Conservation (phyloP, 2,797 vertebrate species). For the Enteromius anoplus region DNA sequence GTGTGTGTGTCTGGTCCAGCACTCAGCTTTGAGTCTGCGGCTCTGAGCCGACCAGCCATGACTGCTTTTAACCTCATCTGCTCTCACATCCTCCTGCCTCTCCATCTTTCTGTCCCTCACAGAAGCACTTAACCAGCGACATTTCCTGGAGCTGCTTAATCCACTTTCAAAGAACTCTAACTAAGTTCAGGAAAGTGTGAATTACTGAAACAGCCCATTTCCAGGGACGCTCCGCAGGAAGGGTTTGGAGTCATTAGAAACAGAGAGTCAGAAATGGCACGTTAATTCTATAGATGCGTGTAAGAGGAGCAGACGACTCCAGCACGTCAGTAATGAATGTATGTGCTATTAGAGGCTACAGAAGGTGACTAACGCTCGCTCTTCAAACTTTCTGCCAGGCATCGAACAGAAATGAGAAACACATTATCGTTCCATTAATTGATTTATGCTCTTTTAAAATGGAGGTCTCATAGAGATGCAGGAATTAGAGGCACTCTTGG, state of each 20-base stretch:
- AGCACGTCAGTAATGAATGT: conserved; percentile 52
- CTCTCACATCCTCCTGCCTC: conserved; percentile 13
- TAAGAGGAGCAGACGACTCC: conserved; percentile 49
- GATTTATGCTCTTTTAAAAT: conserved; percentile 76
- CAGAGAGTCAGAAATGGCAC: conserved; percentile 47
- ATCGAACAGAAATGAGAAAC: conserved; percentile 73
- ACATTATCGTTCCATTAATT: conserved; percentile 78
- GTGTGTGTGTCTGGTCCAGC: conserved; percentile 17
- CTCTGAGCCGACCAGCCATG: conserved; percentile 47
- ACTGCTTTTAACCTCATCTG: conserved; percentile 58
- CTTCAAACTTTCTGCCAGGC: conserved; percentile 63
- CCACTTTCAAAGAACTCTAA: conserved; percentile 57
- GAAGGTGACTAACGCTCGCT: conserved; percentile 47
- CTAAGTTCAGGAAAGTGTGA: conserved; percentile 58
- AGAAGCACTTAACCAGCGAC: conserved; percentile 60
- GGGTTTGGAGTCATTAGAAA: conserved; percentile 55
- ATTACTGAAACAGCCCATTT: conserved; percentile 56
- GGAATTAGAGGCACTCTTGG: conserved; percentile 72
- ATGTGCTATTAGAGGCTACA: conserved; percentile 51
- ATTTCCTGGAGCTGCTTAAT: conserved; percentile 60
- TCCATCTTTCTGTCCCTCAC: conserved; percentile 48
- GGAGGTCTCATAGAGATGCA: conserved; percentile 71
- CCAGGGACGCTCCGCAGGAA: conserved; percentile 49
- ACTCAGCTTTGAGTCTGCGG: conserved; percentile 28
- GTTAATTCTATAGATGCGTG: conserved; percentile 55